Conservation (phyloP, 2,888 invertebrate genomes). For the Mythimna lalbum region DNA sequence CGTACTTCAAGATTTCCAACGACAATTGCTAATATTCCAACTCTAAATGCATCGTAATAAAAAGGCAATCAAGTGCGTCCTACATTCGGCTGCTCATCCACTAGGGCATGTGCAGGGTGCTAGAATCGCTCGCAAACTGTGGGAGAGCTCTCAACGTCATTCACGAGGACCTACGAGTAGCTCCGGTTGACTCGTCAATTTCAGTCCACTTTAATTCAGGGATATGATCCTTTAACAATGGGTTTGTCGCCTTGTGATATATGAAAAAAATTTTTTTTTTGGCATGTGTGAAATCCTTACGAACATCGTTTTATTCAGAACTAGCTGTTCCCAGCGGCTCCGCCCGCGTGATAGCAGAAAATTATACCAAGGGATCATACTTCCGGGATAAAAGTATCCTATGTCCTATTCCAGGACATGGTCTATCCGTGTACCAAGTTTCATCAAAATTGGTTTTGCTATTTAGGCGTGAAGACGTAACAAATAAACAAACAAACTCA, state of each 20-base stretch:
- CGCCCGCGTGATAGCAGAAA: too few species aligned
- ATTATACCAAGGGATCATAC: too few species aligned
- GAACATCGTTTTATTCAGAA: neutral
- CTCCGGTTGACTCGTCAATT: constrained; percentile 34
- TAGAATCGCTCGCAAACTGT: constrained; percentile 32
- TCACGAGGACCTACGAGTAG: constrained; percentile 40
- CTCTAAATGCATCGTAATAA: constrained; percentile 18
- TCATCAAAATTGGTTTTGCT: too few species aligned
- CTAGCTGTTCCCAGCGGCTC: too few species aligned
- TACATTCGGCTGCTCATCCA: constrained; percentile 34
- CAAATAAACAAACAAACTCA: too few species aligned
- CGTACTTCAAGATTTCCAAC: neutral
- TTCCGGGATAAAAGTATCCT: too few species aligned
- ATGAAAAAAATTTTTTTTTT: neutral
- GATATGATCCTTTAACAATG: constrained; percentile 19
- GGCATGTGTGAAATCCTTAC: neutral
- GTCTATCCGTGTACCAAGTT: too few species aligned
- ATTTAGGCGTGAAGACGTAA: too few species aligned
- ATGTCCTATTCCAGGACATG: too few species aligned
- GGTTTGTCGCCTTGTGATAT: neutral
- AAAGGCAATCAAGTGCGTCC: constrained; percentile 40
- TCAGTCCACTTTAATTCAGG: constrained; percentile 21
- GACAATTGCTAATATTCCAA: neutral
- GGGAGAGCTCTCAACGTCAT: constrained; percentile 47
- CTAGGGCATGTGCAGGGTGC: constrained; percentile 40